Evolutionary conservation across 2,797 vertebrate genomes (phyloP), one percentile per base, ranked within the genome.

Genomic region (Mustela erminea): DNA sequence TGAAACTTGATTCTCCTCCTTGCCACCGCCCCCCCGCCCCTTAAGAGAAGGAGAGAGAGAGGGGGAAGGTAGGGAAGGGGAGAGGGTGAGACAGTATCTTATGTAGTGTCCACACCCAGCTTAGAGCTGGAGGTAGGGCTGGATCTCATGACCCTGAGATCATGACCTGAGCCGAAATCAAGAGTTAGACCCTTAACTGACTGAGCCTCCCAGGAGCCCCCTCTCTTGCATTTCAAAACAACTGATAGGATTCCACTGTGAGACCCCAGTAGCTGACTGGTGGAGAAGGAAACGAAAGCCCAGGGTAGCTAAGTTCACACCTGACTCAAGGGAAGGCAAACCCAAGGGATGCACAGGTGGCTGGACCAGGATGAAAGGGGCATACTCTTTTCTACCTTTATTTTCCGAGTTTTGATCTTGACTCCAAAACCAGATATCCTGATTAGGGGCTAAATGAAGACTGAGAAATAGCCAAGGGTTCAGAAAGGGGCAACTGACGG

Each of bases 361-460:
- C 7, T 2, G 1, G 35, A 84, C 2, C 52, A 9, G 32, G 66
- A 64, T 3, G 3, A 4, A 10, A 52, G 15, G 25, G 25, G 17
- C 32, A 70, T 56, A 9, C 2, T 11, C 12, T 64, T 66, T 88
- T 64, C 88, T 89, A 86, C 17, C 46, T 46, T 80, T 12, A 52
- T 80, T 82, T 72, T 75, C 46, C 46, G 41, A 90, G 64, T 81
- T 95, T 60, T 29, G 5, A 77, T 97, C 90, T 64, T 60, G 46
- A 78, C 41, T 56, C 18, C 41, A 88, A 81, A 90, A n/a, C 66
- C 95, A 96, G 77, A 70, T 84, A 87, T 94, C 68, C 83, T 74
- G 78, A 91, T 96, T 91, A 97, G 80, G 62, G n/a, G 75, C 60
- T 56, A 80, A 95, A 91, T 43, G 12, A 70, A 75, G 64, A 90